These are phyloP conservation scores for Picathartes gymnocephalus DNA, from an alignment of 2,113 vertebrate genomes.

Conservation along the genomic window DNA sequence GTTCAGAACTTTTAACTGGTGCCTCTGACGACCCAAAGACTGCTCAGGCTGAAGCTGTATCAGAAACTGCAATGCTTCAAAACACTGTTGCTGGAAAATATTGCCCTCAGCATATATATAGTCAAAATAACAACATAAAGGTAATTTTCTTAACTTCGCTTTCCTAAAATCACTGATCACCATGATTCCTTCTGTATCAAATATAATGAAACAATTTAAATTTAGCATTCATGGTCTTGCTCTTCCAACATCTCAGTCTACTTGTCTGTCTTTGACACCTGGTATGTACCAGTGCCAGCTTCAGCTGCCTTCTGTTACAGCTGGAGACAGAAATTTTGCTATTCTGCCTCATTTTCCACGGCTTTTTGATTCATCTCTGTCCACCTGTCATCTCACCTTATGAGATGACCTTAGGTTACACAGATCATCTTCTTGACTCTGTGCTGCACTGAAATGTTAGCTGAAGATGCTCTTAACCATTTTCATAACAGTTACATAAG, in stretches of 20 bases:
- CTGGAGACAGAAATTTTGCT: background rate
- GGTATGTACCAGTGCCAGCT: background rate
- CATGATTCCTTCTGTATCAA: background rate
- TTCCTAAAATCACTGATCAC: background rate
- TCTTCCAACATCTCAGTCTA: background rate
- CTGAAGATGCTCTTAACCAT: background rate
- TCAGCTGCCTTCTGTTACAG: background rate
- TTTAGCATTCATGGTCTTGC: background rate
- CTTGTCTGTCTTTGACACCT: background rate
- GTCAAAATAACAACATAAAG: background rate
- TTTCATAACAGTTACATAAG: accelerated
- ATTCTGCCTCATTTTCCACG: background rate
- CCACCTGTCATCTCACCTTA: background rate
- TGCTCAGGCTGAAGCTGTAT: background rate
- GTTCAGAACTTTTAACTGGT: background rate
- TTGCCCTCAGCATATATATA: background rate
- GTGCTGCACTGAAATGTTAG: background rate
- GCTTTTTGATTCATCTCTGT: background rate
- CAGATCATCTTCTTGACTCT: background rate
- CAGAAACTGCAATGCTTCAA: background rate
- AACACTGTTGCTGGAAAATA: background rate
- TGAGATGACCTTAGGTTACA: background rate
- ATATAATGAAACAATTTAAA: background rate
- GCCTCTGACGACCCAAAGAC: background rate
- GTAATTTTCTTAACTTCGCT: background rate